These are phyloP conservation scores for Philypnodon macrostomus DNA, from an alignment of 2,797 vertebrate genomes.

Conservation along the genomic window DNA sequence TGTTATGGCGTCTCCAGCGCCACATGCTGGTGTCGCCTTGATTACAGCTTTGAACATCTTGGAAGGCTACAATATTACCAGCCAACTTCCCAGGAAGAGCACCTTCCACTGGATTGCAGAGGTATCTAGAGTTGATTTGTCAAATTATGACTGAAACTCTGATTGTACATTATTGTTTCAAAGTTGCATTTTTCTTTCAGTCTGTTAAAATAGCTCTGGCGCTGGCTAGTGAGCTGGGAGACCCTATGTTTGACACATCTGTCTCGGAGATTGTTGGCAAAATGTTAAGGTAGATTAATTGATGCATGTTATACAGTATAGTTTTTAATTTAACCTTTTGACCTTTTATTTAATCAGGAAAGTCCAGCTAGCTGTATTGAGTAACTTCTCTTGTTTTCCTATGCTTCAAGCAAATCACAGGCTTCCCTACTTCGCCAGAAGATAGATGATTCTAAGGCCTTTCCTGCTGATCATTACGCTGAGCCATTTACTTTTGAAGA, in stretches of 20 bases:
- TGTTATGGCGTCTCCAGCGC: conserved; percentile 87
- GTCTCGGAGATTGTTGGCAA: conserved; percentile 78
- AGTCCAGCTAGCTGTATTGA: conserved; percentile 3
- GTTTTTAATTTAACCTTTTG: too few species aligned
- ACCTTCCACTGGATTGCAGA: conserved; percentile 91
- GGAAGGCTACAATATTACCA: conserved; percentile 92
- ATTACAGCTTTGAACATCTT: conserved; percentile 94
- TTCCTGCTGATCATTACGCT: conserved; percentile 72
- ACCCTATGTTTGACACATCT: conserved; percentile 83
- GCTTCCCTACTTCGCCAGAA: conserved; percentile 83
- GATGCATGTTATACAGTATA: too few species aligned
- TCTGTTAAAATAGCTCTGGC: conserved; percentile 91
- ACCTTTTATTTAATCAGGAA: too few species aligned
- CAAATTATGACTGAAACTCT: not conserved
- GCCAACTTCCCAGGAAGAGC: conserved; percentile 77
- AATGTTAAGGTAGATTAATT: conserved; percentile 85
- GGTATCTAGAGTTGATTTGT: conserved; percentile 65
- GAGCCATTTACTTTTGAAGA: conserved; percentile 76
- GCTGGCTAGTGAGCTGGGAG: conserved; percentile 87
- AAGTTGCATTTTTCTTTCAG: conserved; percentile 60
- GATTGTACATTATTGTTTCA: not conserved
- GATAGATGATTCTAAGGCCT: conserved; percentile 85
- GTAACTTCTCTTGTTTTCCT: conserved; percentile 9
- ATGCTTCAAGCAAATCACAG: conserved; percentile 81
- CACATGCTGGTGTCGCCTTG: conserved; percentile 90